phyloP scores from a whole-genome alignment of 2,888 invertebrate species.

The Scotopteryx bipunctaria region DNA sequence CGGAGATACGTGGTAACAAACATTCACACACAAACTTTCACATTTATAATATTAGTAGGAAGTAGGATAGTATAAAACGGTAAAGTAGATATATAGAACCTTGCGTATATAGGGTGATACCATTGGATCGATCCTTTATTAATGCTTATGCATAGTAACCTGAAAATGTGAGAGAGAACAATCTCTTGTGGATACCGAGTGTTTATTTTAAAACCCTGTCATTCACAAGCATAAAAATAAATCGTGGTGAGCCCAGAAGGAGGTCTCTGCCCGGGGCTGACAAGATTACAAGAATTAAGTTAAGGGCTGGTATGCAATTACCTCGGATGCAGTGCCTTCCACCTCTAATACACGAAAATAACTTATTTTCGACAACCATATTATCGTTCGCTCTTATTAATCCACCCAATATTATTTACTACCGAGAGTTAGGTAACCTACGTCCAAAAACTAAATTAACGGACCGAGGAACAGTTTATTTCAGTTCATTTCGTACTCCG shows the following conservation, averaged over 20 bases:
- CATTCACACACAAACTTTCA: too few relatives aligned
- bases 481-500: background rate
- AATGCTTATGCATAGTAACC: too few relatives aligned
- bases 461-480: too few relatives aligned
- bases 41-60: too few relatives aligned
- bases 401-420: conserved; percentile 2
- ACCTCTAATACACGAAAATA: conserved; percentile 40
- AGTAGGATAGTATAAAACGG: too few relatives aligned
- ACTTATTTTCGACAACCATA: conserved; percentile 45
- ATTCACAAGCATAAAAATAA: conserved; percentile 25
- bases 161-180: too few relatives aligned
- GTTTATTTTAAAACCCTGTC: conserved; percentile 3
- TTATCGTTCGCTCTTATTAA: conserved; percentile 18
- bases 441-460: background rate
- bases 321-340: conserved; percentile 36
- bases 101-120: too few relatives aligned
- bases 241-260: conserved; percentile 20
- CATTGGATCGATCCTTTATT: too few relatives aligned
- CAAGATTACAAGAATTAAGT: conserved; percentile 60
- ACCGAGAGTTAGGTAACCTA: conserved; percentile 4
- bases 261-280: conserved; percentile 37
- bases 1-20: too few relatives aligned
- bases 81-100: too few relatives aligned
- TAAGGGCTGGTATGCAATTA: conserved; percentile 51
- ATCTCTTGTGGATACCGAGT: too few relatives aligned